Conservation (phyloP, 2,797 vertebrate genomes). For the Pangasius sanitwongsei region DNA sequence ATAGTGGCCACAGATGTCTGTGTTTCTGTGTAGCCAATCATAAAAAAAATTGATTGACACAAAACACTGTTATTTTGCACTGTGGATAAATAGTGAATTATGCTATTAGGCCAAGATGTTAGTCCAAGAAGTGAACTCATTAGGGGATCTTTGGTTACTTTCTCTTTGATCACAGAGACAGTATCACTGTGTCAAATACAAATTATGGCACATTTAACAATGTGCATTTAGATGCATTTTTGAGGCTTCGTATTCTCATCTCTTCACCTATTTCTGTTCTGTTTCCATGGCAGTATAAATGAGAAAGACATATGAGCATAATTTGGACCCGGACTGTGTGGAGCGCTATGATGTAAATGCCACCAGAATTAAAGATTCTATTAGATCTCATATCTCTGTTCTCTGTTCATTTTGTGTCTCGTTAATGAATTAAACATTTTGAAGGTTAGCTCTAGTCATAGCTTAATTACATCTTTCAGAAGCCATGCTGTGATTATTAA, state of each 20-base stretch:
- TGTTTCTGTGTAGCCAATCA: background rate
- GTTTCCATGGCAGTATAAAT: conserved; percentile 19
- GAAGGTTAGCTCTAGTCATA: conserved; percentile 48
- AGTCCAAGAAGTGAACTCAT: background rate
- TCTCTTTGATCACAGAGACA: background rate
- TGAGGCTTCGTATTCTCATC: background rate
- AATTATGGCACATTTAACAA: background rate
- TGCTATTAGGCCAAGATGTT: background rate
- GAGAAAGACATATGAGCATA: conserved; percentile 5
- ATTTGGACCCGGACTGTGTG: conserved; percentile 30
- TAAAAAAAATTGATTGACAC: background rate
- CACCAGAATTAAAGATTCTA: conserved; percentile 45
- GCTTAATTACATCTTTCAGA: conserved; percentile 46
- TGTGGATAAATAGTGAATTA: conserved; percentile 7
- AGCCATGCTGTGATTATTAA: conserved; percentile 40
- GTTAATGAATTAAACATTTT: conserved; percentile 51
- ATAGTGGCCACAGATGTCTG: background rate
- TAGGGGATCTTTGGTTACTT: background rate
- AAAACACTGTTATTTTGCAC: background rate
- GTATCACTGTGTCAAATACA: background rate
- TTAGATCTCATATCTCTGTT: conserved; percentile 47
- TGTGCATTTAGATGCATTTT: conserved; percentile 5
- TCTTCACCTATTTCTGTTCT: conserved; percentile 16
- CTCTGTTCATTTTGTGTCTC: conserved; percentile 45
- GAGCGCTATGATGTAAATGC: conserved; percentile 50